Evolutionary conservation across 1,140 invertebrate genomes (phyloP), one percentile per base, ranked within the genome.

Genomic region (Aradophagus sp.): DNA sequence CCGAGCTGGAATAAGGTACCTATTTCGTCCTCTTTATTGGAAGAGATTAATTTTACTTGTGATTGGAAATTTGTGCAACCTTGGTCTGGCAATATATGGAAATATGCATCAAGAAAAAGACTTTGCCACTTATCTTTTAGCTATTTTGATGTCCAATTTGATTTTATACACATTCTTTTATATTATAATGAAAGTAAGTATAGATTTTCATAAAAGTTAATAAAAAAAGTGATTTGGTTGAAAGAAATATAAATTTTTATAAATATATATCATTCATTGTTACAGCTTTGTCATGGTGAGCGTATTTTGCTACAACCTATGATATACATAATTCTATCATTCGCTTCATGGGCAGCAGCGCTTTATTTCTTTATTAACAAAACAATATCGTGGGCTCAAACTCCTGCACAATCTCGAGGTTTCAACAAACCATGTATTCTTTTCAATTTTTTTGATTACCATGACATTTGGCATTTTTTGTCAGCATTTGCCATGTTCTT

Each of bases 391-490:
- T 96, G 94, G 94, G 89, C 91, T 69, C 63, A 90, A 72, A 92
- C 91, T 1, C 93, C 95, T 7, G 93, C 95, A 0, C 86, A 91
- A 76, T 96, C 94, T 0, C 88, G 94, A 20, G 86, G 88, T 16
- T 89, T 88, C 68, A 97, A 97, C 82, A 88, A 88, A 27, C 87
- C 88, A 14, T 97, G 95, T 79, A 84, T 90, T 2, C 75, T 95
- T 3, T 84, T 96, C 1, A 84, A 90, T 39, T 95, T 96, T 76
- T 96, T 93, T 78, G 95, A 97, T 83, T 89, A 87, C 20, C 95
- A 97, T 82, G 95, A 97, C 76, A 88, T 95, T 14, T 97, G 95
- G 95, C 95, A 97, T 83, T 91, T 95, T 72, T 84, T 95, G 0
- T 96, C 95, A 11, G 92, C 95, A 3, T 87, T 91, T 17, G 93